Evolutionary conservation across 2,797 vertebrate species (phyloP), one percentile per base, ranked within the genome.

Genomic region (Brachyalestes nurse): DNA sequence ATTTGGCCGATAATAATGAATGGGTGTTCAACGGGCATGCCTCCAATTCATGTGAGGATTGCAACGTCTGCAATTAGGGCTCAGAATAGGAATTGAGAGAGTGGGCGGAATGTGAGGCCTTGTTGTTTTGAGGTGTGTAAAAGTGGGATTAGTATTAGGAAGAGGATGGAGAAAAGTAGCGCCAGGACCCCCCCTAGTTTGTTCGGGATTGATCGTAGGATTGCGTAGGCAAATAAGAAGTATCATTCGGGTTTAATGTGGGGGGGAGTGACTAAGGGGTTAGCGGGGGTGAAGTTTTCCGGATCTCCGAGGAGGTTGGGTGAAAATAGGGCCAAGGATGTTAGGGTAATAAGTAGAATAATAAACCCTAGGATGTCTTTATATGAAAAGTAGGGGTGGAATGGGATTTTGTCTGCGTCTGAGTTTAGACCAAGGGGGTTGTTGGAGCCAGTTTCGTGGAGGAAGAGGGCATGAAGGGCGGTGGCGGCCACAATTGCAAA

Each of bases 261-360:
- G 8, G 42, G 42, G 42, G 42, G 42, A 10, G 42, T 45, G 8
- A 45, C 42, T 10, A 45, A 45, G 42, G 42, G 42, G 42, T 45
- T 45, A 9, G 42, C 42, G 8, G 42, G 42, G 42, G 42, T 45
- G 8, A 45, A 45, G 42, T 45, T 45, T 45, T 45, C 42, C 0
- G 92, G 91, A 17, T 93, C 90, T 0, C 89, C 89, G 0, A 92
- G 0, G 0, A 89, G 45, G 5, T 87, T 90, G 0, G 87, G 88
- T 0, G 78, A 42, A 2, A 92, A 88, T 0, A 90, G 47, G 0
- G 80, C 79, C 0, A 87, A 0, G 0, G 21, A 0, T 0, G 25
- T 0, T 0, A 92, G n/a, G 0, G 8, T 0, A 0, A 28, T 0
- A 0, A 92, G 0, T 0, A 92, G 0, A 0, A 75, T 0, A 0